Percentiles rank a stretch among this genome's conserved stretches.
These are phyloP conservation scores for Serinus canaria DNA, from an alignment of 2,113 vertebrate species.

Conservation along the genomic window DNA sequence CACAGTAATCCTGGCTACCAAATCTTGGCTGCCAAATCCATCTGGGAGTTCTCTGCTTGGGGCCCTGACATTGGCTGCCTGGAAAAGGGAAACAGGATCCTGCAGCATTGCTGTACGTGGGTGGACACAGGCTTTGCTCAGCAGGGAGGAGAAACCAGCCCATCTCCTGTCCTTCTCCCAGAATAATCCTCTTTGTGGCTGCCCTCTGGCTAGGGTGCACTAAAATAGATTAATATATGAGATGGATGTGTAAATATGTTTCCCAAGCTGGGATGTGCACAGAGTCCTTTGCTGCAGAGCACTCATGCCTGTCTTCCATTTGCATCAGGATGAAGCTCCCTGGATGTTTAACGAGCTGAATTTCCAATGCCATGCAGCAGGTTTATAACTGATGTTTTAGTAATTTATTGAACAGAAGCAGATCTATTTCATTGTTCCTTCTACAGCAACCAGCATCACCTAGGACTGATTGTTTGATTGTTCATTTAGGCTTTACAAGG, in stretches of 20 bases:
- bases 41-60: not conserved
- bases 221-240: conserved; percentile 74
- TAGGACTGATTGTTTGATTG: not conserved
- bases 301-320: conserved; percentile 38
- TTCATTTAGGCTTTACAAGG: conserved; percentile 13
- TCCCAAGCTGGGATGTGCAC: conserved; percentile 35
- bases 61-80: not conserved
- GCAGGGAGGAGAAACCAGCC: not conserved
- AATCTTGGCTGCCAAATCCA: not conserved
- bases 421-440: conserved; percentile 27
- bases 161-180: conserved; percentile 53
- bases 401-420: conserved; percentile 54
- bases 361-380: conserved; percentile 30
- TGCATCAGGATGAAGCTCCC: conserved; percentile 35
- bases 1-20: not conserved
- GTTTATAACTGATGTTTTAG: conserved; percentile 55
- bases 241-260: conserved; percentile 34
- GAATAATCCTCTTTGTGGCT: conserved; percentile 50
- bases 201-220: conserved; percentile 77
- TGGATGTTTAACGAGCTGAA: not conserved
- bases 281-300: conserved; percentile 44
- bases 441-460: not conserved
- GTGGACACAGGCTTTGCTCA: not conserved
- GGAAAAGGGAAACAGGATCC: not conserved
- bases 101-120: not conserved